Base-by-base conservation (phyloP, 1,140 invertebrate species). In the Diuraphis noxia region DNA sequence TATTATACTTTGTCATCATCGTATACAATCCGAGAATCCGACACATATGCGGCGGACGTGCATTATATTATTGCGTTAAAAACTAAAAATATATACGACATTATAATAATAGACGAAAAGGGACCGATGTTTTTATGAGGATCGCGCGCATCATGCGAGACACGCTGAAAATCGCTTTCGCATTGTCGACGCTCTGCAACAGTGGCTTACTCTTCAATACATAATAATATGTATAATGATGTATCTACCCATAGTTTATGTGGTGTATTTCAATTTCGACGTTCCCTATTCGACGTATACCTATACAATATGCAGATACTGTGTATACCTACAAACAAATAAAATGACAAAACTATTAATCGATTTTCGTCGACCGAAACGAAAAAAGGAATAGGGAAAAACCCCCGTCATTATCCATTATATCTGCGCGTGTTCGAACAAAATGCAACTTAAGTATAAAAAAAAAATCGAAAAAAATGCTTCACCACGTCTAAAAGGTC, bases 401-500 rank as follows among this genome's bases (percentile, higher is more conserved):
- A 82, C n/a, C 17, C 19, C 43, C n/a, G 38, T 86, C 41, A 86
- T 86, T 86, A 49, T 46, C 43, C 43, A 21, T 43, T 49, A 49
- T 86, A 19, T 34, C 41, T 17, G n/a, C n/a, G 84, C 23, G 46
- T 86, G 84, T 86, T 49, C 84, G 43, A 38, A 86, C 84, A 86
- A 86, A 86, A 88, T 63, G 87, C 56, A 56, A 63, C 56, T 63
- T 72, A n/a, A 72, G 49, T 63, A 88, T 10, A 49, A 49, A 49
- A 49, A 72, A 41, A 23, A 40, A 56, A 88, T 72, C n/a, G n/a
- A 88, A 63, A 88, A 88, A 88, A 88, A 88, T 63, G 13, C 46
- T 63, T 63, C 46, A 30, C 52, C 36, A 19, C 36, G 87, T 79
- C 63, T 19, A 90, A 90, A 90, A 90, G 88, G 88, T 79, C 63